Base-by-base conservation (phyloP, 1,140 invertebrate genomes). In the Prorops nasuta region DNA sequence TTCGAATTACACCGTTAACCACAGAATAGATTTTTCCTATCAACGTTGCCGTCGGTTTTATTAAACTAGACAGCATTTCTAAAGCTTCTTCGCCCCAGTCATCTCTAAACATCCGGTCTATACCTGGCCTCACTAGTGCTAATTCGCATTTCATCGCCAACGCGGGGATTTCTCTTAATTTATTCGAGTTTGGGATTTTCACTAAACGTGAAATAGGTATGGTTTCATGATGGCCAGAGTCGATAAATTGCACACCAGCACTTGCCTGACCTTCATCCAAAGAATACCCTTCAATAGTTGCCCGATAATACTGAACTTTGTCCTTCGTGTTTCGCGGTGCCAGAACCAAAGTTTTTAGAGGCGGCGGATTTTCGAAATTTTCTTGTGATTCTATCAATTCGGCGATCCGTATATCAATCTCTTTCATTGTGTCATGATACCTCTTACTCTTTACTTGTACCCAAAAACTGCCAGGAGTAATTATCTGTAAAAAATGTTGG, bases 161-260 rank as follows among this genome's bases (percentile, higher is more conserved):
- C 9, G 83, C 80, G 35, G 81, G 78, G 19, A 76, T 56, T 21
- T 64, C 44, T 0, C n/a, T n/a, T n/a, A n/a, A n/a, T n/a, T n/a
- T n/a, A n/a, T n/a, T n/a, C n/a, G n/a, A n/a, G n/a, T n/a, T n/a
- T n/a, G n/a, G n/a, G n/a, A n/a, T n/a, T n/a, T n/a, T n/a, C n/a
- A n/a, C n/a, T n/a, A n/a, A n/a, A n/a, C n/a, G n/a, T n/a, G n/a
- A n/a, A n/a, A n/a, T n/a, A n/a, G n/a, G n/a, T n/a, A n/a, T n/a
- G n/a, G n/a, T n/a, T n/a, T n/a, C n/a, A n/a, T n/a, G n/a, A 54
- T 84, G 84, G n/a, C 93, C 93, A 72, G 81, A 87, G 69, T 96
- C 92, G 16, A 94, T 83, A 64, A 86, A 92, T 37, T 84, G 80
- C 3, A 94, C 81, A 1, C 60, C 78, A 31, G 56, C 35, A 19